These are phyloP conservation scores for Araneus ventricosus DNA, from an alignment of 1,140 invertebrate genomes.

Conservation along the genomic window DNA sequence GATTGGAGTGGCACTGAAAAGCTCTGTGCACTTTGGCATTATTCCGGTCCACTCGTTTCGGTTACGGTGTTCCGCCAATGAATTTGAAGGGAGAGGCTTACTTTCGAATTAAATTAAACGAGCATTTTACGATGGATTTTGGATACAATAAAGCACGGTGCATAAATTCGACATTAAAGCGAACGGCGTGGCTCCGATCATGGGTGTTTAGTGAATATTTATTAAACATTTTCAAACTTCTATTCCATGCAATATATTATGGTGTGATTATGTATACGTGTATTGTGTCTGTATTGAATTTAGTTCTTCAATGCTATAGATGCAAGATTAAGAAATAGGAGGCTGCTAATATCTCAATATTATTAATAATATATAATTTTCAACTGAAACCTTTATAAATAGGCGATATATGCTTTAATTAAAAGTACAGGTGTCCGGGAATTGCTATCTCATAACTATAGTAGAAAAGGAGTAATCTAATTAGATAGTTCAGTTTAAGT, in stretches of 20 bases:
- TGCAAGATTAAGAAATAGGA: no score
- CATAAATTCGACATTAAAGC: slow-evolving; percentile 11
- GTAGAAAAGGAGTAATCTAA: no score
- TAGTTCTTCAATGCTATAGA: no score
- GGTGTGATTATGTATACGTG: background rate
- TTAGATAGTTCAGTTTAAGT: no score
- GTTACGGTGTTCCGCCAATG: background rate
- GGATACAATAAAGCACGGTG: background rate
- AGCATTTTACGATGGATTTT: background rate
- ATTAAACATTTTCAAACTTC: background rate
- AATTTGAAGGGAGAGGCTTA: background rate
- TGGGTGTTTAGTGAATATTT: slow-evolving; percentile 14
- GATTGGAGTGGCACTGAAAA: no score
- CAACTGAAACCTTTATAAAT: no score
- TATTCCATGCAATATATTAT: background rate
- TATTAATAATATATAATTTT: no score
- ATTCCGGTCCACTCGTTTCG: background rate
- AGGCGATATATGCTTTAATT: no score
- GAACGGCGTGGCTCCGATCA: background rate
- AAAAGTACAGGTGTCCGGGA: no score
- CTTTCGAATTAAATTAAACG: slow-evolving; percentile 31
- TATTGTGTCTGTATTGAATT: background rate
- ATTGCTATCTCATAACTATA: no score
- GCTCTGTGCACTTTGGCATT: background rate
- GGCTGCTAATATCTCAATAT: no score